Conservation (phyloP, 2,113 vertebrate species). For the Corvus hawaiiensis region DNA sequence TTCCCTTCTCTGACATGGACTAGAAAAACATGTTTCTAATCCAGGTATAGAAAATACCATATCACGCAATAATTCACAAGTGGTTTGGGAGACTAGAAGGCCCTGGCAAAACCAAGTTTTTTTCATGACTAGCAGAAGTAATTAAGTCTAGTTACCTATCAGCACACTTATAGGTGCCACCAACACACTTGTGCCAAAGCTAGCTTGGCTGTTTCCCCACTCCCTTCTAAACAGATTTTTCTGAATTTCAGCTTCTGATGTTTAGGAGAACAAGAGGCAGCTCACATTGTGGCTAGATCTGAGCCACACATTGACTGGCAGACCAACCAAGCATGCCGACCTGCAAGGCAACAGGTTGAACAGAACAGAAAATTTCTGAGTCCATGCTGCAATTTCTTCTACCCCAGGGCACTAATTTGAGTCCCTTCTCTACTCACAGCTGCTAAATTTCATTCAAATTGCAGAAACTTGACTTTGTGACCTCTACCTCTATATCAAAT, state of each 20-base stretch:
- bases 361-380: background rate
- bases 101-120: background rate
- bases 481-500: background rate
- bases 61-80: background rate
- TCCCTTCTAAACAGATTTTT: background rate
- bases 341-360: background rate
- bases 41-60: background rate
- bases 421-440: background rate
- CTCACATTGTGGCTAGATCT: background rate
- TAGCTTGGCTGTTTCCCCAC: background rate
- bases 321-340: background rate
- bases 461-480: slow-evolving; percentile 15
- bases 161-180: background rate
- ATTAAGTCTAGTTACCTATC: background rate
- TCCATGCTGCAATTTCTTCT: background rate
- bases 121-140: background rate
- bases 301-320: background rate
- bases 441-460: slow-evolving; percentile 4
- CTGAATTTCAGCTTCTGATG: background rate
- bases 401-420: background rate
- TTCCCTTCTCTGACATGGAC: background rate
- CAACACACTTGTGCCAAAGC: background rate
- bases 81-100: background rate
- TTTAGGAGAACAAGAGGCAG: background rate
- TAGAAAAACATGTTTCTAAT: background rate